Base-by-base conservation (phyloP, 1,140 invertebrate species). In the Marisa cornuarietis region DNA sequence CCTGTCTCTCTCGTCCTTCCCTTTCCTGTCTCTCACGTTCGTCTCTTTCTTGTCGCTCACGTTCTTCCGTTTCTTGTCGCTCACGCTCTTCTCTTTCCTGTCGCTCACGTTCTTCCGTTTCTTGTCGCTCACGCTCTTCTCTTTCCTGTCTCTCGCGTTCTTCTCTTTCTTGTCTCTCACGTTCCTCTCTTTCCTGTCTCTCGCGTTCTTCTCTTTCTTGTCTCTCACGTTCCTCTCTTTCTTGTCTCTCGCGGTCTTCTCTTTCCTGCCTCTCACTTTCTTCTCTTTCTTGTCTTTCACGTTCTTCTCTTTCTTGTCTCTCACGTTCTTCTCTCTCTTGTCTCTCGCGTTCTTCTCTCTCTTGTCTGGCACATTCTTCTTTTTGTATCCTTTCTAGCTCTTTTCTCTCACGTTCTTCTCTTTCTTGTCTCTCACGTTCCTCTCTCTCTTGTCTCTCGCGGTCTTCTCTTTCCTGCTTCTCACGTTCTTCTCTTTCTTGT, bases 281-380 rank as follows among this genome's bases (percentile, higher is more conserved):
- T 71, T 54, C 31, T 68, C 65, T 78, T 8, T 71, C 8, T 78
- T 26, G 52, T 52, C 54, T 71, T 6, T 75, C 16, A 0, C 72
- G 8, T 16, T 75, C 51, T 73, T 49, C 49, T 49, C 63, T 62
- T 68, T 49, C 9, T 49, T 78, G 62, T 66, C 42, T 78, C 49
- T 77, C 54, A 3, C 58, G 63, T 4, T 71, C 22, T 49, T 22
- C 63, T 51, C n/a, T 51, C 66, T 18, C 54, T 54, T n/a, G 11
- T 54, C 18, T 65, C 13, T 54, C 68, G 68, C 3, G 49, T 22
- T 24, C 13, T 24, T 69, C n/a, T 54, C 42, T 51, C n/a, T 22
- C 31, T 18, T n/a, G 22, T 62, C 71, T 73, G 0, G 62, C 52
- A 0, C 24, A 54, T 20, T 58, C n/a, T 62, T 49, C 69, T 63